Percentiles rank a stretch among this genome's conserved stretches.
Conservation (phyloP, 2,797 vertebrate species). For the Corythornis leucogaster region DNA sequence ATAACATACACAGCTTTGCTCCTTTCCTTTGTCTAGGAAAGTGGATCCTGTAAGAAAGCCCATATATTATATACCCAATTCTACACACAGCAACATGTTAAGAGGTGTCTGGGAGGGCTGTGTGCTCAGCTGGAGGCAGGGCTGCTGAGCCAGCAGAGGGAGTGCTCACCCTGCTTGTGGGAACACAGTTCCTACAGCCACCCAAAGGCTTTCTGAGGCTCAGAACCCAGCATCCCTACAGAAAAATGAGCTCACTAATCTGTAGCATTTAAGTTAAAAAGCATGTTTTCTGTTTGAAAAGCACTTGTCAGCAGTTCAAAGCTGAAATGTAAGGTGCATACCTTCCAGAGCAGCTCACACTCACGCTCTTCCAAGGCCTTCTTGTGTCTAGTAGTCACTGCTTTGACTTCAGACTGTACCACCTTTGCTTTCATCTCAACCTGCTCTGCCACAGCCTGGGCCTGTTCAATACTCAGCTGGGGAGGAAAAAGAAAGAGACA, state of each 20-base stretch:
- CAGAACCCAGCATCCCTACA: background rate
- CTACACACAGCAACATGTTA: background rate
- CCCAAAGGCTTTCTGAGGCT: too few species aligned
- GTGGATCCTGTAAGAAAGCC: accelerated
- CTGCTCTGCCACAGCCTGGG: conserved; percentile 96
- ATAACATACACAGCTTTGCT: background rate
- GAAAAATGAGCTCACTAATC: background rate
- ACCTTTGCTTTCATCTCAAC: conserved; percentile 98
- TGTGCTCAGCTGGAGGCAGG: background rate
- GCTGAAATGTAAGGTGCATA: conserved; percentile 41
- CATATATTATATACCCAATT: background rate
- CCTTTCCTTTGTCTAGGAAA: background rate
- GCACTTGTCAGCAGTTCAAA: background rate
- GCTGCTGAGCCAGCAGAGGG: conserved; percentile 20
- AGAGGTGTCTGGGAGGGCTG: background rate
- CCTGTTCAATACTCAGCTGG: conserved; percentile 97
- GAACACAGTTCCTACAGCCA: background rate
- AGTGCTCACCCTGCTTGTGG: accelerated
- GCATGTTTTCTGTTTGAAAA: background rate
- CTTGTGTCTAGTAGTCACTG: conserved; percentile 92
- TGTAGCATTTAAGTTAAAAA: background rate
- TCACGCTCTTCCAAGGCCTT: conserved; percentile 96
- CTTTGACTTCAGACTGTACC: conserved; percentile 97
- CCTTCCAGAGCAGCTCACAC: conserved; percentile 98
- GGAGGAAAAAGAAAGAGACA: background rate